Percentiles rank a stretch among this genome's conserved stretches.
These are phyloP conservation scores for Campoplex capitator DNA, from an alignment of 2,888 invertebrate genomes.

Conservation along the genomic window DNA sequence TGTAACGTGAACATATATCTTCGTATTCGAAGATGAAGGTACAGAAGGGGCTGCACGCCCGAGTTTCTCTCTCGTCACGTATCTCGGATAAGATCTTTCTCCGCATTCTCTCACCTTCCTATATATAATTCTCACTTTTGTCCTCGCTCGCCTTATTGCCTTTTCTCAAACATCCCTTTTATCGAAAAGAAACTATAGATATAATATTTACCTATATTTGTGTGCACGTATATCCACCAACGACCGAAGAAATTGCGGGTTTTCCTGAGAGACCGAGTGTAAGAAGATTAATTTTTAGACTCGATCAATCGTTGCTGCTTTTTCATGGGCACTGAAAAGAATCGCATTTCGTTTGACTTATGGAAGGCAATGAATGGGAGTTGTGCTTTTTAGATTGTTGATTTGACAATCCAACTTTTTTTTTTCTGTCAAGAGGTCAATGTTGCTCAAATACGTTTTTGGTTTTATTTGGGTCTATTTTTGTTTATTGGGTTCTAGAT, in stretches of 20 bases:
- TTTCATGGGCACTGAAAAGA: background rate
- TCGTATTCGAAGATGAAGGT: slow-evolving; percentile 41
- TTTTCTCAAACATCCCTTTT: slow-evolving; percentile 58
- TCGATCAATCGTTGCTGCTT: background rate
- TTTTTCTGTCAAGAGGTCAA: too few relatives aligned
- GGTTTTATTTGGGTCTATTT: background rate
- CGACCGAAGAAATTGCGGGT: background rate
- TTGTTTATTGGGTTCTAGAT: background rate
- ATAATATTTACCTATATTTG: background rate
- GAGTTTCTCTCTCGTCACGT: slow-evolving; percentile 58
- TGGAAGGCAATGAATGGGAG: background rate
- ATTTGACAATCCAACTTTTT: background rate
- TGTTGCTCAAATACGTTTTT: background rate
- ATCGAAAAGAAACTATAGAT: slow-evolving; percentile 4
- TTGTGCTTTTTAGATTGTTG: background rate
- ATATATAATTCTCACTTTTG: slow-evolving; percentile 69
- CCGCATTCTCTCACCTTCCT: slow-evolving; percentile 65
- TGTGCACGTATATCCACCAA: background rate
- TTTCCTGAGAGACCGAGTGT: background rate
- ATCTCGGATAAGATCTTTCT: slow-evolving; percentile 65
- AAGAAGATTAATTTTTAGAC: background rate
- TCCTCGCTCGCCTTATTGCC: slow-evolving; percentile 65
- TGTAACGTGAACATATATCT: slow-evolving; percentile 3
- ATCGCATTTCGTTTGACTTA: background rate
- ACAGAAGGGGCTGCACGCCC: slow-evolving; percentile 22